These are phyloP conservation scores for Peromyscus melanophrys DNA, from an alignment of 2,797 vertebrate genomes.

Conservation along the genomic window DNA sequence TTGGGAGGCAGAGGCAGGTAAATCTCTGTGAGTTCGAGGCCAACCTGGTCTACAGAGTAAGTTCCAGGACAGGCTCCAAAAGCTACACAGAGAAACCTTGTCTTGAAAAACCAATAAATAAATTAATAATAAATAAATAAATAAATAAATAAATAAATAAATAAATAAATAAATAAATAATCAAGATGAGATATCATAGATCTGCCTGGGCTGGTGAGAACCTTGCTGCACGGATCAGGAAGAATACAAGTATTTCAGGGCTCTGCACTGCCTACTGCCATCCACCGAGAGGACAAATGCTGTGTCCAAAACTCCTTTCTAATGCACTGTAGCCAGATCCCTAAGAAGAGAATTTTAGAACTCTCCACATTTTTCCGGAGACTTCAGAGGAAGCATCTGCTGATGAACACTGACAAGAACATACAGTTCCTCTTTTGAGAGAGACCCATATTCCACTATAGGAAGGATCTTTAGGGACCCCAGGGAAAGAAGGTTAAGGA, in stretches of 20 bases:
- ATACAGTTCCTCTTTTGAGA: neutral
- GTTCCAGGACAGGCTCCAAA: no score
- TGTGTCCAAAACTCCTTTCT: neutral
- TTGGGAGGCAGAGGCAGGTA: no score
- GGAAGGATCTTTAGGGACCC: neutral
- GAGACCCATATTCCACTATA: neutral
- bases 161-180: neutral
- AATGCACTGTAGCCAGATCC: neutral
- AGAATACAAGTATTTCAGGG: neutral
- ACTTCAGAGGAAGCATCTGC: neutral
- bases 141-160: no score
- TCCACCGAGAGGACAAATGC: neutral
- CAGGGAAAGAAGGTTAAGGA: neutral
- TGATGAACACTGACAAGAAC: neutral
- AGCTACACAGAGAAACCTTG: no score
- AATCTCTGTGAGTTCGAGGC: no score
- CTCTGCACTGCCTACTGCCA: neutral
- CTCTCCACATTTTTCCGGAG: neutral
- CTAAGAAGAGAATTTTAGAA: neutral
- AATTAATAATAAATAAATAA: no score
- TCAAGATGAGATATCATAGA: neutral
- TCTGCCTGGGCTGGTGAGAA: neutral
- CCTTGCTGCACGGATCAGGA: neutral
- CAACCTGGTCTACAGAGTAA: no score
- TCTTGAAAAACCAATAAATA: no score